phyloP scores from a whole-genome alignment of 1,140 invertebrate species.

The Leucophenga varia region DNA sequence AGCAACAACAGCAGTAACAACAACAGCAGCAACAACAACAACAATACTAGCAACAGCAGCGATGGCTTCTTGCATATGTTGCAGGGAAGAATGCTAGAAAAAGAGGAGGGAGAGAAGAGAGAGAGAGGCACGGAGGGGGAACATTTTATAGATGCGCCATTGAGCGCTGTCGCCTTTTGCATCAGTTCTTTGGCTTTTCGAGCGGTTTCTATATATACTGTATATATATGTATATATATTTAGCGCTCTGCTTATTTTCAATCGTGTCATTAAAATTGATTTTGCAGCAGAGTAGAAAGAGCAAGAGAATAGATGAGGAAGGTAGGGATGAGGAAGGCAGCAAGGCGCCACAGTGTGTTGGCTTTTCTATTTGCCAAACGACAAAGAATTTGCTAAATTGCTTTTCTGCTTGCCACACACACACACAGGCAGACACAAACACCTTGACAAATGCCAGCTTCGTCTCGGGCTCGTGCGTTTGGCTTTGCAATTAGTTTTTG shows the following conservation, averaged over 20 bases:
- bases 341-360: no score
- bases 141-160: conserved; percentile 42
- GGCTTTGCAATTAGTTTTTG: conserved; percentile 51
- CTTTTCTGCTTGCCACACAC: conserved; percentile 36
- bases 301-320: conserved; percentile 1
- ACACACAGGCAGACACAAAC: conserved; percentile 5
- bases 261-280: conserved; percentile 50
- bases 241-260: conserved; percentile 18
- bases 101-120: conserved; percentile 4
- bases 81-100: conserved; percentile 9
- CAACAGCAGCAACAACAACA: background rate
- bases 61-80: conserved; percentile 18
- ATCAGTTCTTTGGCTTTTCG: conserved; percentile 23
- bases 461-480: conserved; percentile 30
- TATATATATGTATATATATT: conserved; percentile 14
- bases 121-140: conserved; percentile 3
- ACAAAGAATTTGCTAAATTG: conserved; percentile 51
- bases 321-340: no score
- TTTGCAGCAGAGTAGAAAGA: conserved; percentile 21
- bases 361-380: conserved; percentile 48
- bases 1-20: conserved; percentile 5
- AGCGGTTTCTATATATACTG: no score
- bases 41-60: background rate
- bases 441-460: no score
- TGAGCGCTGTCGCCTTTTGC: conserved; percentile 18